Base-by-base conservation (phyloP, 2,797 vertebrate species). In the Brachymystax lenok region DNA sequence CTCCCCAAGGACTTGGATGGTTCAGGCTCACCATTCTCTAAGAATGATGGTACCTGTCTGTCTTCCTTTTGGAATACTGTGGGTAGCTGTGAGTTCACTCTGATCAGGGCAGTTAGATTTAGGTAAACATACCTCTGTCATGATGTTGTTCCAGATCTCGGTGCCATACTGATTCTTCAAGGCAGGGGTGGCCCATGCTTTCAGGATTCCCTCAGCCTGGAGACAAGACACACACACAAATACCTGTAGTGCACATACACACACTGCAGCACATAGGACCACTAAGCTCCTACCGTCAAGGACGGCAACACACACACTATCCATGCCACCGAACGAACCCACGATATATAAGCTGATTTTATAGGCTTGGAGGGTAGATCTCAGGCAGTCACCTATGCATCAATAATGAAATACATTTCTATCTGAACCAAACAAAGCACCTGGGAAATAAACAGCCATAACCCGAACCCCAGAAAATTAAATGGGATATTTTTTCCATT, bases 71-170 rank as follows among this genome's bases (percentile, higher is more conserved):
- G 14, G 27, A 66, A 40, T 40, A 40, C 40, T 40, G 40, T 40
- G 35, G 35, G 35, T 40, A 40, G 7, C 35, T 40, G 35, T 40
- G 35, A 40, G 35, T 40, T 40, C 35, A 40, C 35, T 40, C 7
- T 40, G 35, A 8, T 40, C 35, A 40, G 35, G 7, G 35, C 7
- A 40, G 1, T 10, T 40, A 40, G 40, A 40, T 8, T 40, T 40
- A 40, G 8, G 40, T 40, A 10, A 51, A 71, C 88, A 67, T 88
- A 98, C 98, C 91, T 94, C 69, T 0, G 0, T 76, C 97, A 99
- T 98, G 85, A 96, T 97, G 70, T 3, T 1, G 77, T 98, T 95
- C 97, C 97, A 99, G 79, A 95, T 86, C 0, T 88, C 40, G 0
- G 96, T 96, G 16, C 96, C 96, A 0, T 96, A 98, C 0, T 95